A percentile compares a stretch with the other conserved stretches of the same genome.
Evolutionary conservation across 30 jellyfish, hydroid and myxozoan genomes (phyloP).

Genomic region (Rhopilema esculentum): DNA sequence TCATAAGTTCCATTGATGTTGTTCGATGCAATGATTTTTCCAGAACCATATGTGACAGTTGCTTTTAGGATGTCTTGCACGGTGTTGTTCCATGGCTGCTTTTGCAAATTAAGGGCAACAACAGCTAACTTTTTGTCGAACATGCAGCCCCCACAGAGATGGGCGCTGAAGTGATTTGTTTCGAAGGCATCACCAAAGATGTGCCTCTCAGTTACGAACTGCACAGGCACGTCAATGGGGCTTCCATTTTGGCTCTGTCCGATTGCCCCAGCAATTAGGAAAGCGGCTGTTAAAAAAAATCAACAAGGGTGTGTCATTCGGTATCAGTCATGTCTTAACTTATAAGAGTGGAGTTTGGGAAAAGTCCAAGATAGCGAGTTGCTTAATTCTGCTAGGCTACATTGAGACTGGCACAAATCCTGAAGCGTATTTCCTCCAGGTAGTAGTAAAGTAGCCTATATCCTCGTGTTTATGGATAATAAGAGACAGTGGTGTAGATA

Average conservation of each 20-base stretch:
- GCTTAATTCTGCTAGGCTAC: too few species aligned
- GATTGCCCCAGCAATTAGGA: neutral
- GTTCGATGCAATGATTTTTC: slow-evolving; percentile 39
- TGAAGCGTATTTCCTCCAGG: too few species aligned
- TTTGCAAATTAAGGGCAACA: slow-evolving; percentile 43
- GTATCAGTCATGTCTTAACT: too few species aligned
- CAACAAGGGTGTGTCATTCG: too few species aligned
- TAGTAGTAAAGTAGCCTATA: too few species aligned
- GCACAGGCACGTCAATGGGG: slow-evolving; percentile 36
- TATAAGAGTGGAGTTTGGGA: too few species aligned
- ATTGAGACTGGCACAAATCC: too few species aligned
- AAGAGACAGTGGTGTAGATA: too few species aligned
- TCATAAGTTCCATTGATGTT: neutral
- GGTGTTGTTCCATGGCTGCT: slow-evolving; percentile 57
- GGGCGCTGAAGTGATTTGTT: slow-evolving; percentile 44
- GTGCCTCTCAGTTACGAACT: slow-evolving; percentile 46
- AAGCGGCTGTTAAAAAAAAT: neutral
- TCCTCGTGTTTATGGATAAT: too few species aligned
- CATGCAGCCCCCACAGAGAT: slow-evolving; percentile 68
- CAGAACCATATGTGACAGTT: slow-evolving; percentile 26
- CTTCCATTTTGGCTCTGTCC: neutral
- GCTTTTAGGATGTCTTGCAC: slow-evolving; percentile 35
- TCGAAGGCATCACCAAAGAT: slow-evolving; percentile 49
- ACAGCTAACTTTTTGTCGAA: slow-evolving; percentile 37
- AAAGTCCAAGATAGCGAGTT: too few species aligned